phyloP scores from a whole-genome alignment of 2,888 invertebrate species.

The Oegoconia quadripuncta region DNA sequence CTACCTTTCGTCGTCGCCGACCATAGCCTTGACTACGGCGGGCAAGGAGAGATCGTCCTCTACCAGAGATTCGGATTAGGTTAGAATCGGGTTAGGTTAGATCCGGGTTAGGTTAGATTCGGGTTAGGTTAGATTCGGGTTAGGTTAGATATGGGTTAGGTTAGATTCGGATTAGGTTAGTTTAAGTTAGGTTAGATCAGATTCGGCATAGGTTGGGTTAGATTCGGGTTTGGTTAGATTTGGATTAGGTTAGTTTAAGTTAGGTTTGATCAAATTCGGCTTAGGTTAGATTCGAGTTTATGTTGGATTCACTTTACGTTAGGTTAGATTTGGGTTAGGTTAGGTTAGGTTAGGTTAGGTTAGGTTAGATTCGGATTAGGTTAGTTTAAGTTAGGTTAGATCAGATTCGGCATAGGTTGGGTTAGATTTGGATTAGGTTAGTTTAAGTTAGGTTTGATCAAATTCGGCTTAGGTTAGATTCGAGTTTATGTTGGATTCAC shows the following conservation, averaged over 20 bases:
- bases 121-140: constrained; percentile 23
- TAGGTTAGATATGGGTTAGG: constrained; percentile 22
- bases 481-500: too few species aligned
- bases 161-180: constrained; percentile 18
- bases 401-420: constrained; percentile 8
- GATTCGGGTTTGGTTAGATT: too few species aligned
- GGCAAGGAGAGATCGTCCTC: too few species aligned
- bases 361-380: constrained; percentile 2
- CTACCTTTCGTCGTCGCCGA: too few species aligned
- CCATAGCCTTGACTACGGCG: too few species aligned
- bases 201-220: constrained; percentile 23
- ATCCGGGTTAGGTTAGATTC: constrained; percentile 20
- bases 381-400: constrained; percentile 7
- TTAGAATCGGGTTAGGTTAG: constrained; percentile 19
- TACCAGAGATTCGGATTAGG: too few species aligned
- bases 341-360: constrained; percentile 20
- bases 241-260: constrained; percentile 17
- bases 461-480: too few species aligned
- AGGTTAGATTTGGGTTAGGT: constrained; percentile 20
- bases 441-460: constrained; percentile 7
- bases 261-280: constrained; percentile 19
- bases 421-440: constrained; percentile 7
- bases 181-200: constrained; percentile 26
- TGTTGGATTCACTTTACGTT: too few species aligned
- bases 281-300: constrained; percentile 19